A percentile compares a stretch with the other conserved stretches of the same genome.
phyloP scores from a whole-genome alignment of 2,888 invertebrate species.

The Creontiades dilutus region DNA sequence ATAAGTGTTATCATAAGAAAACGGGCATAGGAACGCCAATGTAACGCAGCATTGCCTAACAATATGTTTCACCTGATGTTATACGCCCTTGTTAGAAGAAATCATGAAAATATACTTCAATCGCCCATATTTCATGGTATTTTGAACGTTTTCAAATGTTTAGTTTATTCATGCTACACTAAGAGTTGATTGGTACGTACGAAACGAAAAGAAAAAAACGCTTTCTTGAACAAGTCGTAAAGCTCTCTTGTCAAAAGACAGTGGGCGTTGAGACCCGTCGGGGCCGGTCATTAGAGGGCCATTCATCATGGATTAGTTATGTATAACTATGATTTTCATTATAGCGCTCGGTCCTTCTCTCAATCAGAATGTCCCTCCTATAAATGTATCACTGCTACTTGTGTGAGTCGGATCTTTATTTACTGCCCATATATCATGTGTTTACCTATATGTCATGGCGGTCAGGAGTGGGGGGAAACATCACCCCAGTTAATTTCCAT shows the following conservation, averaged over 20 bases:
- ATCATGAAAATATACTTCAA: too few relatives aligned
- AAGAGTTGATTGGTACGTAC: too few relatives aligned
- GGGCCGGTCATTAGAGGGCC: conserved; percentile 62
- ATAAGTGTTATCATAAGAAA: too few relatives aligned
- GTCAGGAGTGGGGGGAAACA: conserved; percentile 1
- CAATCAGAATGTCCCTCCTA: conserved; percentile 51
- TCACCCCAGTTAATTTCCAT: conserved; percentile 67
- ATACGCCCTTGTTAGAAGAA: too few relatives aligned
- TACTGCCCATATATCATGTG: conserved; percentile 47
- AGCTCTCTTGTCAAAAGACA: conserved; percentile 61
- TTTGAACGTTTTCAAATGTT: too few relatives aligned
- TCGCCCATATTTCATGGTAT: too few relatives aligned
- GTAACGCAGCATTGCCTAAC: too few relatives aligned
- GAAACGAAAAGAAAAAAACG: not conserved
- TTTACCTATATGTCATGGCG: conserved; percentile 59
- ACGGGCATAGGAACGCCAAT: too few relatives aligned
- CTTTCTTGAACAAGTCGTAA: conserved; percentile 44
- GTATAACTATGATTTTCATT: conserved; percentile 67
- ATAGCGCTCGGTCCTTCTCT: not conserved
- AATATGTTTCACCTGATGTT: too few relatives aligned
- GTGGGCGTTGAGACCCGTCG: conserved; percentile 51
- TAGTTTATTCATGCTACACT: too few relatives aligned
- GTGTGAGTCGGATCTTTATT: conserved; percentile 52
- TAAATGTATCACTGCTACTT: conserved; percentile 63
- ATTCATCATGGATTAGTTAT: conserved; percentile 68